Evolutionary conservation across 2,888 invertebrate genomes (phyloP).

Genomic region (Liposcelis brunnea): DNA sequence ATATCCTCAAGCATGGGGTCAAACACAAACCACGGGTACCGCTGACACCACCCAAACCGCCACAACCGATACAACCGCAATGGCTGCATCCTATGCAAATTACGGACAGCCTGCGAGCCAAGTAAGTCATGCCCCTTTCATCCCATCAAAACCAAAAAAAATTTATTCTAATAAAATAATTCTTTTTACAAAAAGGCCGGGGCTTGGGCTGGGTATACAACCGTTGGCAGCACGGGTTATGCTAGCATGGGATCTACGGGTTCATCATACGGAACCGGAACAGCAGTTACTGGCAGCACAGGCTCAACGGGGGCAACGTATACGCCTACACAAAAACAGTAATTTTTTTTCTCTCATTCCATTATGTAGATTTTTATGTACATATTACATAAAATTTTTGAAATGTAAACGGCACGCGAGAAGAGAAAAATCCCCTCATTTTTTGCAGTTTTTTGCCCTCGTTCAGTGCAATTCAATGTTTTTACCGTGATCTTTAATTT

Average conservation of each 20-base stretch:
- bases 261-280: too few species aligned
- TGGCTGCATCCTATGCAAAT: neutral
- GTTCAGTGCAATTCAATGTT: too few species aligned
- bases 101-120: neutral
- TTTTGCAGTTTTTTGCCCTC: too few species aligned
- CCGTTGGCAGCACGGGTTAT: neutral
- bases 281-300: too few species aligned
- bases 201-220: slow-evolving; percentile 2
- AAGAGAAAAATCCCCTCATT: neutral
- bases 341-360: neutral
- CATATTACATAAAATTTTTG: neutral
- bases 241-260: too few species aligned
- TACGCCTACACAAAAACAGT: too few species aligned
- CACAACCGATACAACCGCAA: neutral
- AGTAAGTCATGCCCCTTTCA: neutral
- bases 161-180: too few species aligned
- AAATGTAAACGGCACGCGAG: neutral
- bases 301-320: too few species aligned
- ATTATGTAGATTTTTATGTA: neutral
- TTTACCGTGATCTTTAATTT: too few species aligned
- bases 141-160: too few species aligned
- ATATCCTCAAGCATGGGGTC: slow-evolving; percentile 15
- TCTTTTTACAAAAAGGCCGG: too few species aligned
- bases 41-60: neutral
- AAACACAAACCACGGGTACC: slow-evolving; percentile 11